phyloP scores from a whole-genome alignment of 2,888 invertebrate species.

The Caenorhabditis sp. region DNA sequence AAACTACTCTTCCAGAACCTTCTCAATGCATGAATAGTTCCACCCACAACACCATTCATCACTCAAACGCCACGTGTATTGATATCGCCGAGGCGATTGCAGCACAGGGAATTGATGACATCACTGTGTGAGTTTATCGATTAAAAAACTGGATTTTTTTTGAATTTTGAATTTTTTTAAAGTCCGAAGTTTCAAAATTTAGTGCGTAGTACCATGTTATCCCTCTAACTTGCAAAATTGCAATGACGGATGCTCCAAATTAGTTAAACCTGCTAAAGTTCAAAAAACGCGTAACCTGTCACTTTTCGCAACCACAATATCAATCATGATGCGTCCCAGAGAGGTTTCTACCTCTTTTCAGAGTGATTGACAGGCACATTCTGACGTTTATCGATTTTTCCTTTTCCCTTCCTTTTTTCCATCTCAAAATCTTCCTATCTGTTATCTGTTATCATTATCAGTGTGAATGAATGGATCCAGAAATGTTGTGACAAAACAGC shows the following conservation, averaged over 20 bases:
- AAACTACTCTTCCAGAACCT: constrained; percentile 44
- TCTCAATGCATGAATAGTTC: constrained; percentile 59
- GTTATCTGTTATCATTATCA: constrained; percentile 20
- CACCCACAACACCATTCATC: constrained; percentile 13
- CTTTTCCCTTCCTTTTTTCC: too few relatives aligned
- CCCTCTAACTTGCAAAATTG: too few relatives aligned
- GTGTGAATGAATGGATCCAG: constrained; percentile 10
- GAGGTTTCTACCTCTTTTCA: too few relatives aligned
- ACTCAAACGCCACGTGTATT: constrained; percentile 67
- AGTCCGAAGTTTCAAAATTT: background rate
- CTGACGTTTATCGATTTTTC: background rate
- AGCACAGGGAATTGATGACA: constrained; percentile 80
- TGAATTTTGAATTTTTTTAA: background rate
- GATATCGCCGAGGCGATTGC: constrained; percentile 75
- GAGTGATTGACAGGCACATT: background rate
- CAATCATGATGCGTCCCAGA: too few relatives aligned
- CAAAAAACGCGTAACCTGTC: too few relatives aligned
- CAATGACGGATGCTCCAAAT: too few relatives aligned
- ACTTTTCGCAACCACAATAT: too few relatives aligned
- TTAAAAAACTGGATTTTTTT: background rate
- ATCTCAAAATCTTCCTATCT: too few relatives aligned
- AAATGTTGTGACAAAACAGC: constrained; percentile 11
- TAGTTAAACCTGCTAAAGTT: too few relatives aligned
- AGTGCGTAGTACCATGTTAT: background rate
- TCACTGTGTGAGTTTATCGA: constrained; percentile 74